These are phyloP conservation scores for Drosophila tristis DNA, from an alignment of 1,140 invertebrate species.

Conservation along the genomic window DNA sequence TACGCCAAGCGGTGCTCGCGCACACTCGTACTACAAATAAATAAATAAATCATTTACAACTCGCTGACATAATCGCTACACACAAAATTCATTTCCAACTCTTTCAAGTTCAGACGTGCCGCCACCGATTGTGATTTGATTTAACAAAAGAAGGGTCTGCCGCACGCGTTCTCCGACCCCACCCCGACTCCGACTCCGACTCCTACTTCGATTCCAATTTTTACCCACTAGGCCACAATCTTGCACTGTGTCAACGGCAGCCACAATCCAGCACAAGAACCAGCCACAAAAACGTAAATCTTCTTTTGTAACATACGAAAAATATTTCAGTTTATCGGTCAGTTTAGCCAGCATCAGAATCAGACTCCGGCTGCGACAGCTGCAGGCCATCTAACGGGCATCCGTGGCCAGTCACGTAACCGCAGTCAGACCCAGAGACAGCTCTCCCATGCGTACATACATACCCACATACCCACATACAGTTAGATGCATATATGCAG, in stretches of 20 bases:
- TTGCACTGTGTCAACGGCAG: slow-evolving; percentile 51
- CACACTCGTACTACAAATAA: slow-evolving; percentile 1
- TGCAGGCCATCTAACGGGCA: slow-evolving; percentile 75
- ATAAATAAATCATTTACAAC: slow-evolving; percentile 58
- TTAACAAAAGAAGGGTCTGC: slow-evolving; percentile 63
- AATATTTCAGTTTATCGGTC: slow-evolving; percentile 56
- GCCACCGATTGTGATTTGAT: slow-evolving; percentile 72
- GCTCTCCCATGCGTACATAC: background rate
- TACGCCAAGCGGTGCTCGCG: slow-evolving; percentile 1
- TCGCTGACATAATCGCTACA: slow-evolving; percentile 70
- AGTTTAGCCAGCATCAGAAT: slow-evolving; percentile 33
- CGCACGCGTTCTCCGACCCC: slow-evolving; percentile 51
- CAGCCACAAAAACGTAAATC: slow-evolving; percentile 70
- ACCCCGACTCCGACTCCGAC: background rate
- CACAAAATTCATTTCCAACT: slow-evolving; percentile 40
- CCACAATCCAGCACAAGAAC: slow-evolving; percentile 32
- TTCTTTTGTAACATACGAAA: slow-evolving; percentile 24
- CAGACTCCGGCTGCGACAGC: slow-evolving; percentile 43
- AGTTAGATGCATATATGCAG: slow-evolving; percentile 46
- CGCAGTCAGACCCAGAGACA: slow-evolving; percentile 41
- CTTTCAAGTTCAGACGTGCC: slow-evolving; percentile 78
- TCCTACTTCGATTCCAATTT: background rate
- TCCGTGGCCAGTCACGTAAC: slow-evolving; percentile 69
- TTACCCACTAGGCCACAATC: slow-evolving; percentile 13
- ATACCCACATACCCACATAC: background rate